Percentiles rank a stretch among this genome's conserved stretches.
These are phyloP conservation scores for Paracentrotus lividus DNA, from an alignment of 53 echinoderm and acorn worm species.

Conservation along the genomic window DNA sequence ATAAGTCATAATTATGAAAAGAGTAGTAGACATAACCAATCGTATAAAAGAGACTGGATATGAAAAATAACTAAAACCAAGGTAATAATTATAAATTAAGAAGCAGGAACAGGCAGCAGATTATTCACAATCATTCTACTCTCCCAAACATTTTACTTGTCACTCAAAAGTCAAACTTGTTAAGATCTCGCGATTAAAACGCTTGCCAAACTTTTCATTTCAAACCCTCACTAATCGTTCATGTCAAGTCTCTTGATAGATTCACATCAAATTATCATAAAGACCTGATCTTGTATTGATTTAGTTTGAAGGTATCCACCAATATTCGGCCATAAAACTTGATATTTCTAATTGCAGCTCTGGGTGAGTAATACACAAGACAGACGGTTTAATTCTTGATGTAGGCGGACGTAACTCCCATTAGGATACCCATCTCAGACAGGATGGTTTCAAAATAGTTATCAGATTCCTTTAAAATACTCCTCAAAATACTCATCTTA, in stretches of 20 bases:
- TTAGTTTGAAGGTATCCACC: slow-evolving; percentile 30
- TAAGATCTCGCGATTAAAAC: neutral
- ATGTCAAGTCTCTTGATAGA: slow-evolving; percentile 1
- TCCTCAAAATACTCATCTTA: slow-evolving; percentile 5
- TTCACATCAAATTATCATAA: neutral
- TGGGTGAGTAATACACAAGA: slow-evolving; percentile 35
- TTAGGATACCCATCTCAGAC: slow-evolving; percentile 25
- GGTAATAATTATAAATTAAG: too few species aligned
- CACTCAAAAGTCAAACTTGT: neutral
- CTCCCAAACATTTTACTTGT: neutral
- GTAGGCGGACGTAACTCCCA: slow-evolving; percentile 25
- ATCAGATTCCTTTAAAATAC: neutral
- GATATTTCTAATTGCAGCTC: slow-evolving; percentile 10
- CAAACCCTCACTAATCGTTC: slow-evolving; percentile 8
- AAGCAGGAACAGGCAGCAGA: neutral
- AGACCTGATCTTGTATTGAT: slow-evolving; percentile 22
- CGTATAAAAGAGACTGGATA: too few species aligned
- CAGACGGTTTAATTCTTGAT: slow-evolving; percentile 20
- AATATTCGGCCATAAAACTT: neutral
- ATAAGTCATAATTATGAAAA: too few species aligned
- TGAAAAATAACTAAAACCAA: too few species aligned
- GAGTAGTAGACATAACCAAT: too few species aligned
- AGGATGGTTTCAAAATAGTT: slow-evolving; percentile 19
- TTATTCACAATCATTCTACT: neutral
- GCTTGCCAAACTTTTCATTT: slow-evolving; percentile 16